These are phyloP conservation scores for Monopis laevigella DNA, from an alignment of 2,888 invertebrate species.

Conservation along the genomic window DNA sequence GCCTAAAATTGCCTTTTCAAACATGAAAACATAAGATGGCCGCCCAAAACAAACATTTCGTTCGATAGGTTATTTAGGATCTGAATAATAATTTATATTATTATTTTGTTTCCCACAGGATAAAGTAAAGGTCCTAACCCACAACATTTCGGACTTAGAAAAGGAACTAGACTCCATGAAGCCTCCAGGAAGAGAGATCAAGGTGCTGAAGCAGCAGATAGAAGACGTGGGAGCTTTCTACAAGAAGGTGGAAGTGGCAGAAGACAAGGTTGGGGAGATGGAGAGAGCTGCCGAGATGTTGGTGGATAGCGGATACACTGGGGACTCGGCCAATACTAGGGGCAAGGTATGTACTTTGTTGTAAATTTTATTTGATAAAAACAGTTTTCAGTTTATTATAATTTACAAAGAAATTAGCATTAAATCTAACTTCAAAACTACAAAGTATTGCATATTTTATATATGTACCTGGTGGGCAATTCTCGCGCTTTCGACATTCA, in stretches of 20 bases:
- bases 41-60: no score
- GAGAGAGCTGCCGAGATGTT: constrained; percentile 79
- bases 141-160: constrained; percentile 83
- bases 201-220: constrained; percentile 82
- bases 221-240: constrained; percentile 75
- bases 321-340: constrained; percentile 82
- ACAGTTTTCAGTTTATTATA: no score
- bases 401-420: no score
- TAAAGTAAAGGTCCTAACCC: constrained; percentile 80
- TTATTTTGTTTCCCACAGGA: constrained; percentile 53
- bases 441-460: no score
- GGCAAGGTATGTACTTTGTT: constrained; percentile 74
- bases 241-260: constrained; percentile 72
- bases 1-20: no score
- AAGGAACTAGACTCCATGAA: constrained; percentile 85
- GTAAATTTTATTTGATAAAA: no score
- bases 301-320: constrained; percentile 85
- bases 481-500: no score
- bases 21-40: no score
- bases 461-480: no score
- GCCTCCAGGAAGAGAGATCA: constrained; percentile 88
- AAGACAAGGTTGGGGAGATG: constrained; percentile 73
- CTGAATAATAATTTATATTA: no score
- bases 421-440: no score
- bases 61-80: no score